Conservation (phyloP, 2,888 invertebrate species). For the Patella caerulea region DNA sequence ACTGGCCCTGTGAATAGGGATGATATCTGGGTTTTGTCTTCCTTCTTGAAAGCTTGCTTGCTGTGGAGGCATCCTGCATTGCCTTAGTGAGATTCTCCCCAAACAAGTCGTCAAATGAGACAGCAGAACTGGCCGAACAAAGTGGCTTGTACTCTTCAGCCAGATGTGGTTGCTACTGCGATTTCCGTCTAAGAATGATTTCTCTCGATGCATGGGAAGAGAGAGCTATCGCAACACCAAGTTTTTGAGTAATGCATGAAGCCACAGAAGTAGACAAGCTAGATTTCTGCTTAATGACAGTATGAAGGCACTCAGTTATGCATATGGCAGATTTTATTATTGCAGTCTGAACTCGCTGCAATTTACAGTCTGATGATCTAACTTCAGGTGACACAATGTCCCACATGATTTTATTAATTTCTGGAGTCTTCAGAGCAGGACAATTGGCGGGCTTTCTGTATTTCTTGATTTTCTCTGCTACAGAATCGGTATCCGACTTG, state of each 20-base stretch:
- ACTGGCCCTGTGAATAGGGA: background rate
- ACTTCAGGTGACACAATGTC: background rate
- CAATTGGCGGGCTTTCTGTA: background rate
- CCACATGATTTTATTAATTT: too few relatives aligned
- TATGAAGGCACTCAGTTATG: background rate
- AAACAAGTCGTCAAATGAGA: background rate
- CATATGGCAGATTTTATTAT: background rate
- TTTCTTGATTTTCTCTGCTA: background rate
- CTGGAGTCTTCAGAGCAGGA: background rate
- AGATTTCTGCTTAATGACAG: background rate
- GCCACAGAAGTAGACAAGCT: background rate
- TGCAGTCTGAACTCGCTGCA: background rate
- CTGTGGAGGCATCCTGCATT: constrained; percentile 4
- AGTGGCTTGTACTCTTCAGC: background rate
- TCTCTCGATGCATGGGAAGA: background rate
- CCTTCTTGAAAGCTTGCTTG: background rate
- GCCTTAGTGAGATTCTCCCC: constrained; percentile 1
- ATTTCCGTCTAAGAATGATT: background rate
- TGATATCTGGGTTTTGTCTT: background rate
- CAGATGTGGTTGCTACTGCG: background rate
- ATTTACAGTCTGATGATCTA: background rate
- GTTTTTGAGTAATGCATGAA: background rate
- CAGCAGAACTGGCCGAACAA: background rate
- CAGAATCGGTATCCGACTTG: background rate
- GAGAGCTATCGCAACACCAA: background rate